Percentiles rank a stretch among this genome's conserved stretches.
Conservation (phyloP, 35 echinoderm and acorn worm genomes). For the Patiria miniata region DNA sequence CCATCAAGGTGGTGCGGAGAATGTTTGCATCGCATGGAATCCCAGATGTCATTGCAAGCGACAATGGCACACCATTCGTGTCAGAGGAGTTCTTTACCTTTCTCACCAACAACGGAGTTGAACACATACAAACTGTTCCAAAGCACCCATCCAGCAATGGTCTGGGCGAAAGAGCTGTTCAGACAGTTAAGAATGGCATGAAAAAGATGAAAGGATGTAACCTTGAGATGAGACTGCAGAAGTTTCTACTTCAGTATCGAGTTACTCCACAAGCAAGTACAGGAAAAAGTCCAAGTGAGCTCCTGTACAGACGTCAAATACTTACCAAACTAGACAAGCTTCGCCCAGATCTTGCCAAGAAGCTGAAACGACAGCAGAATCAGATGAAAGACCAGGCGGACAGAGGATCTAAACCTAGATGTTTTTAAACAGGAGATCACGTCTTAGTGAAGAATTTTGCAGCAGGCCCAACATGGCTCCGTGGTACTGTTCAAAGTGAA, state of each 20-base stretch:
- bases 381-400: constrained; percentile 43
- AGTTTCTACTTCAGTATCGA: constrained; percentile 49
- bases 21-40: no score
- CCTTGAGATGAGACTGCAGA: constrained; percentile 43
- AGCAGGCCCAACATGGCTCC: constrained; percentile 61
- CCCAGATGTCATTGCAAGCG: constrained; percentile 47
- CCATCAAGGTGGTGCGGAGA: no score
- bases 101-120: constrained; percentile 45
- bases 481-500: constrained; percentile 17
- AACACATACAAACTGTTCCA: neutral
- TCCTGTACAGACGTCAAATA: constrained; percentile 33
- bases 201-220: constrained; percentile 39
- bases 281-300: constrained; percentile 54
- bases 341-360: constrained; percentile 32
- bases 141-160: constrained; percentile 49
- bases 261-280: constrained; percentile 47
- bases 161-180: constrained; percentile 46
- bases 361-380: constrained; percentile 51
- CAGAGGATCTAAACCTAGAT: constrained; percentile 27
- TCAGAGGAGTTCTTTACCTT: constrained; percentile 64
- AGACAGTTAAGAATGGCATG: constrained; percentile 61
- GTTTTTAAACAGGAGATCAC: constrained; percentile 36
- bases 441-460: constrained; percentile 68
- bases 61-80: constrained; percentile 66
- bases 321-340: constrained; percentile 46